Evolutionary conservation across 92 coral and sea anemone species (phyloP).

Genomic region (Pocillopora grandis): DNA sequence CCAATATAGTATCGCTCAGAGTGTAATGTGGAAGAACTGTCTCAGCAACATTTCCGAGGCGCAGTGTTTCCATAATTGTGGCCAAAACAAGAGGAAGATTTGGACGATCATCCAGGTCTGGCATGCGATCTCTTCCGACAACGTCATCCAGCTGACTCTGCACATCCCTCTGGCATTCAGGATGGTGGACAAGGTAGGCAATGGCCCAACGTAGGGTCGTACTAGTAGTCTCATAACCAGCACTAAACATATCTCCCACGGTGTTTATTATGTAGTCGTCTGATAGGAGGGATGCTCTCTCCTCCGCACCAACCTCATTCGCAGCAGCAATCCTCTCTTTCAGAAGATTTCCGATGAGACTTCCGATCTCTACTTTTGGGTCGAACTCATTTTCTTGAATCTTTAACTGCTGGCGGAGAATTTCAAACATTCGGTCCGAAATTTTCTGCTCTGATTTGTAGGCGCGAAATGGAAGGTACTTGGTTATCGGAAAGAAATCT

Average conservation of each 20-base stretch:
- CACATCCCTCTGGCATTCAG: conserved; percentile 38
- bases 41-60: conserved; percentile 49
- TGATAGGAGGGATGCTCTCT: conserved; percentile 24
- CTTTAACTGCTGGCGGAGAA: conserved; percentile 14
- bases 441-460: neutral
- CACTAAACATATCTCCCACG: conserved; percentile 50
- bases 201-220: conserved; percentile 61
- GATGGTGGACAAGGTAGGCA: conserved; percentile 49
- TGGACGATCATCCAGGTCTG: conserved; percentile 46
- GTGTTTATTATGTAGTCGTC: conserved; percentile 52
- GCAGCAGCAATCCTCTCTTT: conserved; percentile 39
- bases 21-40: conserved; percentile 55
- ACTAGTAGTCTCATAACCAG: conserved; percentile 64
- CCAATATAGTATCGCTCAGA: conserved; percentile 46
- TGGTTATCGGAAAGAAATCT: conserved; percentile 29
- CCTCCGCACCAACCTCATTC: conserved; percentile 25
- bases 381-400: neutral
- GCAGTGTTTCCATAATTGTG: conserved; percentile 53
- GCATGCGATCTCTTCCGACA: conserved; percentile 46
- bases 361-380: neutral
- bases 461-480: conserved; percentile 1
- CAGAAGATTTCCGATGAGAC: neutral
- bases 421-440: neutral
- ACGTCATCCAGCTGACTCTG: conserved; percentile 41
- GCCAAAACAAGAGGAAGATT: conserved; percentile 47